Conservation (phyloP, 2,888 invertebrate genomes). For the Allolobophora icterica region DNA sequence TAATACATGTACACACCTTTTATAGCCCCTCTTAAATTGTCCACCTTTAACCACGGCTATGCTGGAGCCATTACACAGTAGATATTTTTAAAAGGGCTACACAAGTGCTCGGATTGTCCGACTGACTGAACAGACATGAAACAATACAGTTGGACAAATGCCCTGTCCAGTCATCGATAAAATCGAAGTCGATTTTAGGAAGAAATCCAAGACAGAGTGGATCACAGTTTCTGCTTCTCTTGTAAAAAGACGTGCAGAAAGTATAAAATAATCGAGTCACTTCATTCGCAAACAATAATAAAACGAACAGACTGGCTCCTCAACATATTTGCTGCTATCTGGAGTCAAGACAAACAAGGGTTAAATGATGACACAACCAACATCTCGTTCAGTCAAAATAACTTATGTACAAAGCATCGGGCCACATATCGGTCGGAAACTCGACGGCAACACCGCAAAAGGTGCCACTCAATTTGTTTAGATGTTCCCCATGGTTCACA, state of each 20-base stretch:
- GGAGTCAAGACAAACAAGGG: background rate
- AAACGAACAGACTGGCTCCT: background rate
- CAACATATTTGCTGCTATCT: background rate
- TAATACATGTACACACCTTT: no score
- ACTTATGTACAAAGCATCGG: no score
- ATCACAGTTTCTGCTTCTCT: constrained; percentile 3
- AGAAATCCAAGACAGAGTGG: background rate
- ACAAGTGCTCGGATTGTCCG: background rate
- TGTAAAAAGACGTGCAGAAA: background rate
- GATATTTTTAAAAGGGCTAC: background rate
- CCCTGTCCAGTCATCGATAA: background rate
- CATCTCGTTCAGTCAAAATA: constrained; percentile 4
- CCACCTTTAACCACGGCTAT: no score
- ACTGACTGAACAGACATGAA: no score
- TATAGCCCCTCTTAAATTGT: no score
- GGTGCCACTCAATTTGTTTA: background rate
- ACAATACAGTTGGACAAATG: background rate
- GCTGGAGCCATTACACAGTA: background rate
- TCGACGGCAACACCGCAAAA: background rate
- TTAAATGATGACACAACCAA: background rate
- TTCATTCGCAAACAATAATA: constrained; percentile 10
- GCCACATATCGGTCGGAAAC: no score
- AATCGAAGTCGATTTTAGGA: background rate
- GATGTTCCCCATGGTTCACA: no score
- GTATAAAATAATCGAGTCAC: constrained; percentile 17